Evolutionary conservation across 2,888 invertebrate genomes (phyloP).

Genomic region (Cryptophagus acutangulus): DNA sequence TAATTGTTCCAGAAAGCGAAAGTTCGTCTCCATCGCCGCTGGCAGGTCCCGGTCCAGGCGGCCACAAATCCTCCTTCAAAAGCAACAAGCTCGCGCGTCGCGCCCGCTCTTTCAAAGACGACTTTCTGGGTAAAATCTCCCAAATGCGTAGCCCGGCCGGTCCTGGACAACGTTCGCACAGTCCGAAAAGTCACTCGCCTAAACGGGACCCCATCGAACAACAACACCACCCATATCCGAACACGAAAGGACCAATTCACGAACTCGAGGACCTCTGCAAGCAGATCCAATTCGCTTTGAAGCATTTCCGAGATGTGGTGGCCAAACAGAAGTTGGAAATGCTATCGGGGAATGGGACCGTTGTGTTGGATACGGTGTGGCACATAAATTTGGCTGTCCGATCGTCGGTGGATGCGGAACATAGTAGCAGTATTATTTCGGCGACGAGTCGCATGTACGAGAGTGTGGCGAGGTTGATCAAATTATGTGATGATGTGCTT

Average conservation of each 20-base stretch:
- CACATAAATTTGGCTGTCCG: slow-evolving; percentile 64
- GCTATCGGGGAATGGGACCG: slow-evolving; percentile 88
- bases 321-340: slow-evolving; percentile 88
- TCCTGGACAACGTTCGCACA: slow-evolving; percentile 39
- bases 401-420: slow-evolving; percentile 41
- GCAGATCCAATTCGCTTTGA: slow-evolving; percentile 69
- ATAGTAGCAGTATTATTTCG: slow-evolving; percentile 65
- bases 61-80: slow-evolving; percentile 72
- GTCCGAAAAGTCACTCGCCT: slow-evolving; percentile 46
- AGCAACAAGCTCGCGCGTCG: slow-evolving; percentile 82
- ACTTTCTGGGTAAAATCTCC: slow-evolving; percentile 83
- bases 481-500: slow-evolving; percentile 84
- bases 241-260: slow-evolving; percentile 40
- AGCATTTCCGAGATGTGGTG: slow-evolving; percentile 90
- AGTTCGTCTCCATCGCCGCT: slow-evolving; percentile 38
- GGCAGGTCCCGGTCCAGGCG: slow-evolving; percentile 53
- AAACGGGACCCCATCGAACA: slow-evolving; percentile 33
- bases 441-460: slow-evolving; percentile 84
- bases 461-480: slow-evolving; percentile 79
- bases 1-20: slow-evolving; percentile 35
- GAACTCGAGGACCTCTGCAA: slow-evolving; percentile 38
- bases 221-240: not conserved
- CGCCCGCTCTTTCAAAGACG: slow-evolving; percentile 89
- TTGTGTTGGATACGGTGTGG: slow-evolving; percentile 88
- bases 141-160: slow-evolving; percentile 74